These are phyloP conservation scores for Halcyon leucocephala DNA, from an alignment of 2,797 vertebrate genomes.

Conservation along the genomic window DNA sequence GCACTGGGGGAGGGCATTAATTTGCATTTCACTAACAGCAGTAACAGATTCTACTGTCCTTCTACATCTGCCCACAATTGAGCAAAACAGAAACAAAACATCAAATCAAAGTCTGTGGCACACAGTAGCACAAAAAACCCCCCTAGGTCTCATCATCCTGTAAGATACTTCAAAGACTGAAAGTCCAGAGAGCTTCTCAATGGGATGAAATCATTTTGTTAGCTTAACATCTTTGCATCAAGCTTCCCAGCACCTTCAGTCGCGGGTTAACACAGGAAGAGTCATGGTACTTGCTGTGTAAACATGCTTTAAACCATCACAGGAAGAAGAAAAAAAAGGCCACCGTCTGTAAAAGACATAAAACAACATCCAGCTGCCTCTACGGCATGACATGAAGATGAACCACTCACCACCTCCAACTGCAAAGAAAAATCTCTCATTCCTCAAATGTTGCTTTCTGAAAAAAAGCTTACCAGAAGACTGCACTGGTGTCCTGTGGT, in stretches of 20 bases:
- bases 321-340: neutral
- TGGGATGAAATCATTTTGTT: neutral
- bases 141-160: neutral
- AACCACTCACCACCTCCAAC: neutral
- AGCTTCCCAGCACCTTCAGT: neutral
- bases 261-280: neutral
- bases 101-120: neutral
- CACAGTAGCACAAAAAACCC: fast-evolving
- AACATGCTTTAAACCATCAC: neutral
- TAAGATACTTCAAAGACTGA: neutral
- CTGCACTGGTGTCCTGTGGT: fast-evolving
- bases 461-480: neutral
- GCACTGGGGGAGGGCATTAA: neutral
- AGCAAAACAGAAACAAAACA: neutral
- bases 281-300: neutral
- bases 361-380: neutral
- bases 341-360: neutral
- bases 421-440: neutral
- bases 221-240: neutral
- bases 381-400: neutral
- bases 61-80: neutral
- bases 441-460: neutral
- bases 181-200: neutral
- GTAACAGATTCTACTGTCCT: neutral
- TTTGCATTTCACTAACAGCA: neutral